A percentile compares a stretch with the other conserved stretches of the same genome.
Conservation (phyloP, 2,797 vertebrate species). For the Eremophila alpestris region DNA sequence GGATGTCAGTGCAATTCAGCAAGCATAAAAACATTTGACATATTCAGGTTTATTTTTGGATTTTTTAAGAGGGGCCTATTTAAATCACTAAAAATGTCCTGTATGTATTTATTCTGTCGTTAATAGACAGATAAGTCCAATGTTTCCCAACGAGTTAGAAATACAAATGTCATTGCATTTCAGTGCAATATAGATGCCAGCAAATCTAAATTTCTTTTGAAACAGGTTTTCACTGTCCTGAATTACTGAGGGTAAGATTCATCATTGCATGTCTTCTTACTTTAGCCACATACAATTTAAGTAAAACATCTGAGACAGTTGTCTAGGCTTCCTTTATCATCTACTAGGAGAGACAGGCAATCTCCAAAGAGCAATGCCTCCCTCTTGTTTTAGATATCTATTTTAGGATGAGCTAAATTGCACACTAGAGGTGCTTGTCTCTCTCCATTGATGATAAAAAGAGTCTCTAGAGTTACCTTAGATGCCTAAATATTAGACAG, state of each 20-base stretch:
- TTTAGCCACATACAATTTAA: neutral
- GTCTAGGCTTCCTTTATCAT: neutral
- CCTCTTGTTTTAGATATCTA: conserved; percentile 7
- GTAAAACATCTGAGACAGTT: neutral
- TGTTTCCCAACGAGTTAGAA: neutral
- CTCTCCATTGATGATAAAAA: neutral
- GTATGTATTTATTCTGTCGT: neutral
- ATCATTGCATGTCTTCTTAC: neutral
- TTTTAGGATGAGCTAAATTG: conserved; percentile 18
- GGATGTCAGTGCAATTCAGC: neutral
- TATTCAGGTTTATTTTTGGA: neutral
- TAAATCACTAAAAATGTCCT: neutral
- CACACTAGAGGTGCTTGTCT: neutral
- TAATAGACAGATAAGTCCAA: neutral
- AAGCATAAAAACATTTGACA: neutral
- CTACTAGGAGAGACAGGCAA: neutral
- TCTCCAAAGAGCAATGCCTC: neutral
- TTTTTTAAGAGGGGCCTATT: neutral
- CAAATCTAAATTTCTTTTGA: neutral
- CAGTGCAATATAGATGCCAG: neutral
- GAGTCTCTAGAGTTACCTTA: neutral
- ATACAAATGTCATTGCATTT: neutral
- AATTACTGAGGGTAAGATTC: neutral
- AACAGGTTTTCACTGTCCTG: neutral
- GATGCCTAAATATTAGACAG: neutral